Evolutionary conservation across 2,888 invertebrate genomes (phyloP).

Genomic region (Morpho achilles): DNA sequence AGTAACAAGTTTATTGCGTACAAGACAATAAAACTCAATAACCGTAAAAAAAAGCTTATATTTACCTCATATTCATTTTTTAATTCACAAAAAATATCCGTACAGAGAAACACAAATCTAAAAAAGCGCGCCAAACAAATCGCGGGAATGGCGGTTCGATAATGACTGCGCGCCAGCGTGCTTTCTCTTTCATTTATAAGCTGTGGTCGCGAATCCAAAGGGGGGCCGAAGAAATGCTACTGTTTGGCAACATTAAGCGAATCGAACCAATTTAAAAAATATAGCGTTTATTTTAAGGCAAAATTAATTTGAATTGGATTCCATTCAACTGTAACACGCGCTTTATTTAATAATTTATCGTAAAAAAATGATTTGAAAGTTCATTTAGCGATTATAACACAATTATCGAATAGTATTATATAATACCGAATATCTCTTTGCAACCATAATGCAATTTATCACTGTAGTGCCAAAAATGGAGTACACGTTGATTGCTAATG

Average conservation of each 20-base stretch:
- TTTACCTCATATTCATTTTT: conserved; percentile 61
- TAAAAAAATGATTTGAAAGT: conserved; percentile 29
- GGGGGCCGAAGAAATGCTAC: conserved; percentile 66
- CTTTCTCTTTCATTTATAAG: conserved; percentile 76
- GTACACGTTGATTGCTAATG: not conserved
- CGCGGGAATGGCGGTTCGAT: conserved; percentile 32
- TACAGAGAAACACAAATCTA: conserved; percentile 49
- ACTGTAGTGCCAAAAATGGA: conserved; percentile 6
- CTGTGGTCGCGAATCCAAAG: conserved; percentile 39
- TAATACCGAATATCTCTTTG: conserved; percentile 15
- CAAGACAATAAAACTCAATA: conserved; percentile 10
- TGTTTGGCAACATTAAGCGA: conserved; percentile 61
- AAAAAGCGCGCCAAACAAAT: conserved; percentile 54
- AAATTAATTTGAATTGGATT: conserved; percentile 30
- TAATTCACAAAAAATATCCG: conserved; percentile 40
- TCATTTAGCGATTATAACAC: conserved; percentile 24
- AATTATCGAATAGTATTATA: conserved; percentile 20
- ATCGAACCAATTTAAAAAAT: conserved; percentile 50
- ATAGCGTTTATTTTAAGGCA: conserved; percentile 17
- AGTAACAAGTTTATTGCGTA: conserved; percentile 7
- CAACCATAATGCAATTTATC: not conserved
- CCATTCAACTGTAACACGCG: conserved; percentile 22
- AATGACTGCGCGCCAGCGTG: conserved; percentile 49
- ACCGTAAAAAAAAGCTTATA: conserved; percentile 29
- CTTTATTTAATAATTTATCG: conserved; percentile 6